Base-by-base conservation (phyloP, 2,797 vertebrate genomes). In the Ataeniobius toweri region DNA sequence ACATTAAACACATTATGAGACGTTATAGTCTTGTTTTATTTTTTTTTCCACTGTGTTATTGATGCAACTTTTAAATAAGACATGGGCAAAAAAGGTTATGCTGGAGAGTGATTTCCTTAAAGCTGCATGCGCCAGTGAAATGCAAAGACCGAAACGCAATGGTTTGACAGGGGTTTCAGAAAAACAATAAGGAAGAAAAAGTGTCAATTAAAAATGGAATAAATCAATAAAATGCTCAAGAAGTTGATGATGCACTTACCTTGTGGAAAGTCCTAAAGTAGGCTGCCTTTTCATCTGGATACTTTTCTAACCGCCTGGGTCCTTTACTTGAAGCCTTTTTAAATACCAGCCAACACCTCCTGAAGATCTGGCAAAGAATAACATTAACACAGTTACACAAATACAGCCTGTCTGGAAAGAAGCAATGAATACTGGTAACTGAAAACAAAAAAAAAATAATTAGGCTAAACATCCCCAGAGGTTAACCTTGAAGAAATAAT, bases 261-360 rank as follows among this genome's bases (percentile, higher is more conserved):
- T 99, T 99, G 90, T 99, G 98, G 89, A 99, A 99, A 93, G 96
- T 99, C 91, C 98, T 96, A 94, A 99, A 99, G 93, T 98, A 99
- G 0, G 98, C 98, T 76, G 98, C 97, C 87, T 99, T 99, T 92
- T 99, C 98, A 87, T 99, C 98, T 18, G 98, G 97, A 94, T 99
- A 99, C 92, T 99, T 99, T 94, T 99, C 98, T 88, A 99, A 93
- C 78, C 98, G 96, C 63, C 98, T 94, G 10, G 98, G 98, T 78
- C 98, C 98, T 96, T 99, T 99, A 93, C 98, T 99, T 59, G 98
- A 99, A 46, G 98, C 98, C 85, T 99, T 99, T 94, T 99, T 99
- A 94, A 99, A 99, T 89, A 99, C 98, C 85, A 99, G 92, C 98
- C 98, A 99, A 90, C 97, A 99, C 88, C 98, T 96, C 76, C 98